A percentile compares a stretch with the other conserved stretches of the same genome.
These are phyloP conservation scores for Ploceus nigricollis DNA, from an alignment of 2,113 vertebrate genomes.

Conservation along the genomic window DNA sequence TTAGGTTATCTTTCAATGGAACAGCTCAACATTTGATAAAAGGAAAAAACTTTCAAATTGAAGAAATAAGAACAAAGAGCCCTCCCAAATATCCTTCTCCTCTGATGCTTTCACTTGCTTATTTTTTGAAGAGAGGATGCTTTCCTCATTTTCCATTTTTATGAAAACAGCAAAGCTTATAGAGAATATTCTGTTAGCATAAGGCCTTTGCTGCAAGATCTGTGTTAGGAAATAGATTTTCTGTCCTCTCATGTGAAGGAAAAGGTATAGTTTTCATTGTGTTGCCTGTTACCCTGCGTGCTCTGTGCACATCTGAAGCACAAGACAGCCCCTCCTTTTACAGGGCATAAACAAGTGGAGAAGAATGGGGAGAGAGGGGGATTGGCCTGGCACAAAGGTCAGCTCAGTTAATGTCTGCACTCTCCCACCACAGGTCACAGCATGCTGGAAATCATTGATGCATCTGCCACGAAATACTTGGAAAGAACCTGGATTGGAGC, in stretches of 20 bases:
- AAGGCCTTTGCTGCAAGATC: not conserved
- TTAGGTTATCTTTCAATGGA: not conserved
- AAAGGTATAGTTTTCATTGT: not conserved
- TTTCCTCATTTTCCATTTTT: not conserved
- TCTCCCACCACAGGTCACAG: not conserved
- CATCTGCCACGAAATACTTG: not conserved
- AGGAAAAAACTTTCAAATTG: not conserved
- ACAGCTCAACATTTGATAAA: not conserved
- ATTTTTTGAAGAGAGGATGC: not conserved
- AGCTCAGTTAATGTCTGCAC: not conserved
- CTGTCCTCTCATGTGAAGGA: not conserved
- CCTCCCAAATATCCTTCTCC: not conserved
- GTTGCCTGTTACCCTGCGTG: not conserved
- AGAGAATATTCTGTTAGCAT: not conserved
- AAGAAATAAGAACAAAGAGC: not conserved
- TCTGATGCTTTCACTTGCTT: not conserved
- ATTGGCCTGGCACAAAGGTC: not conserved
- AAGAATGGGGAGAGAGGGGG: not conserved
- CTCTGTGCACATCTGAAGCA: not conserved
- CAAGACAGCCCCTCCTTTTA: not conserved
- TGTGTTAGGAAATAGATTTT: not conserved
- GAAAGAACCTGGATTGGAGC: not conserved
- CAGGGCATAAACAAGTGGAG: not conserved
- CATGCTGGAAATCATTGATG: not conserved
- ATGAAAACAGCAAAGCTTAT: not conserved